These are phyloP conservation scores for Dynastes hyllus DNA, from an alignment of 2,888 invertebrate species.

Conservation along the genomic window DNA sequence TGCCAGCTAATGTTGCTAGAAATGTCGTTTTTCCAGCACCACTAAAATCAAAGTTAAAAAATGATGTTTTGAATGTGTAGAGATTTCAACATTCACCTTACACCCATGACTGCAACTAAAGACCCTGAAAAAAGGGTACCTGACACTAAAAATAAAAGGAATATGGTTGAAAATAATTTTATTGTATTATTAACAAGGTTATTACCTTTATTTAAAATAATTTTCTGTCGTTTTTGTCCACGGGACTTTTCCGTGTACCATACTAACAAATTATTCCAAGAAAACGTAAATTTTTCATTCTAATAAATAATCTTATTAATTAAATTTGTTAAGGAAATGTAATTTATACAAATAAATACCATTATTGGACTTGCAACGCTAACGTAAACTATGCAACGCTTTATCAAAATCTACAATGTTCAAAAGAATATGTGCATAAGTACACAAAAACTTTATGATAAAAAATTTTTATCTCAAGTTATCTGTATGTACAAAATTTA, in stretches of 20 bases:
- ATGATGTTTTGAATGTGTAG: not conserved
- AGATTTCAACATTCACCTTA: slow-evolving; percentile 73
- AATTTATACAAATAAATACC: slow-evolving; percentile 13
- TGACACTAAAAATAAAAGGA: slow-evolving; percentile 72
- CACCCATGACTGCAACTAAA: slow-evolving; percentile 84
- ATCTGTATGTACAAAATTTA: slow-evolving; percentile 2
- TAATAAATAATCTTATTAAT: slow-evolving; percentile 24
- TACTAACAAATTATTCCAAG: slow-evolving; percentile 58
- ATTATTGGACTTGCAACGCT: not conserved
- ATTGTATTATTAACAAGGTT: not conserved
- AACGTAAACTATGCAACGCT: not conserved
- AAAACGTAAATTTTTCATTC: slow-evolving; percentile 55
- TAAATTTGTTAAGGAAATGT: not conserved
- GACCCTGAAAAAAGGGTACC: slow-evolving; percentile 81
- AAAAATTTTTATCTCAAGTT: slow-evolving; percentile 6
- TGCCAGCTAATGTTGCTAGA: slow-evolving; percentile 82
- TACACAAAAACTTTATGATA: slow-evolving; percentile 4
- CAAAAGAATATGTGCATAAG: not conserved
- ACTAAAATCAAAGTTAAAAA: slow-evolving; percentile 69
- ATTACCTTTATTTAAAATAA: slow-evolving; percentile 60
- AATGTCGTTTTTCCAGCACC: slow-evolving; percentile 86
- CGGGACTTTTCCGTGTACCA: slow-evolving; percentile 52
- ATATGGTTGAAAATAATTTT: not conserved
- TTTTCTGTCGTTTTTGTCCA: slow-evolving; percentile 54
- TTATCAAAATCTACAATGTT: not conserved